Evolutionary conservation across 1,140 invertebrate species (phyloP).

Genomic region (Chionoecetes opilio): DNA sequence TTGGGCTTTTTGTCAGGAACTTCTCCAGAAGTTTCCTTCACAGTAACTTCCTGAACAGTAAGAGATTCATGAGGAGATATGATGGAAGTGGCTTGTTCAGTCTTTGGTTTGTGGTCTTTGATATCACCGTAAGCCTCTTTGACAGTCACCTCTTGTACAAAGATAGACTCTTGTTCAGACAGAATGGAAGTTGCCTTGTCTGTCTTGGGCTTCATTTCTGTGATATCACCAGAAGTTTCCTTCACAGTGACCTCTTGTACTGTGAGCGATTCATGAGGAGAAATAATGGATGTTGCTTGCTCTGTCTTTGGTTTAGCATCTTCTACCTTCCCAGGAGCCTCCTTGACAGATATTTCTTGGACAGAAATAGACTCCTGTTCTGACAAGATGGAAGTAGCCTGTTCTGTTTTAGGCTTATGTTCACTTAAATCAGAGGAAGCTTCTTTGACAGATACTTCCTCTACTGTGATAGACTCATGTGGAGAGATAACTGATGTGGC

Average conservation of each 20-base stretch:
- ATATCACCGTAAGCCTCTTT: slow-evolving; percentile 46
- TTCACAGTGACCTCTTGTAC: slow-evolving; percentile 64
- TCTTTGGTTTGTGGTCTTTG: slow-evolving; percentile 31
- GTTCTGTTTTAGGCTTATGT: slow-evolving; percentile 60
- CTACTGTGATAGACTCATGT: slow-evolving; percentile 62
- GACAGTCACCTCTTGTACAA: slow-evolving; percentile 59
- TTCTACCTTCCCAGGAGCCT: slow-evolving; percentile 81
- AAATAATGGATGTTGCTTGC: slow-evolving; percentile 61
- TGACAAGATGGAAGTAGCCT: slow-evolving; percentile 68
- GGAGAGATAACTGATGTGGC: slow-evolving; percentile 58
- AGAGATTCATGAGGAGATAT: slow-evolving; percentile 66
- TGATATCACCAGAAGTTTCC: slow-evolving; percentile 41
- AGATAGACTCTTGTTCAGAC: slow-evolving; percentile 51
- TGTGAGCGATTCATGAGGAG: slow-evolving; percentile 63
- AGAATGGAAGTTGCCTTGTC: slow-evolving; percentile 64
- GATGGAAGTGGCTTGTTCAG: slow-evolving; percentile 65
- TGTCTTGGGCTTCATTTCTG: slow-evolving; percentile 50
- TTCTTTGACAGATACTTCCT: slow-evolving; percentile 65
- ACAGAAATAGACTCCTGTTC: slow-evolving; percentile 62
- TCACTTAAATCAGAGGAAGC: slow-evolving; percentile 82
- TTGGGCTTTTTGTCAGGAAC: slow-evolving; percentile 60
- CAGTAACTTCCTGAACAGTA: slow-evolving; percentile 61
- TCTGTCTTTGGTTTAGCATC: slow-evolving; percentile 59
- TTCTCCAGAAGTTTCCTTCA: slow-evolving; percentile 51
- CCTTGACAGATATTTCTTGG: slow-evolving; percentile 85